Evolutionary conservation across 2,888 invertebrate species (phyloP).

Genomic region (Sinopyrophorus schimmeli): DNA sequence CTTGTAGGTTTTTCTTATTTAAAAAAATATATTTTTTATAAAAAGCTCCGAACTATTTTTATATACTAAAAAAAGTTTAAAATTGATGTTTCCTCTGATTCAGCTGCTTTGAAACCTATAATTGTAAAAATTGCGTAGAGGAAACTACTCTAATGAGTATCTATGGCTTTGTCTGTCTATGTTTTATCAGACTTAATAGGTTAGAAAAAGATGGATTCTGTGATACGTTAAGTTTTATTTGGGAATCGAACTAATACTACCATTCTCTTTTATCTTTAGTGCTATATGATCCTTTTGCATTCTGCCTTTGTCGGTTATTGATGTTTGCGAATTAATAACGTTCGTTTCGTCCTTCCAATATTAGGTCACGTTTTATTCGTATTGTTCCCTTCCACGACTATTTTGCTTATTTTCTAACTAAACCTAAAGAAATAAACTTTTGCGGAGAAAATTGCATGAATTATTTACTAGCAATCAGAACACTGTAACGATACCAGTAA

Average conservation of each 20-base stretch:
- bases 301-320: slow-evolving; percentile 38
- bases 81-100: slow-evolving; percentile 28
- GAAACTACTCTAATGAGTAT: slow-evolving; percentile 30
- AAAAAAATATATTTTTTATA: no score
- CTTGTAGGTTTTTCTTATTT: no score
- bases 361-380: slow-evolving; percentile 34
- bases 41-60: not conserved
- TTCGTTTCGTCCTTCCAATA: slow-evolving; percentile 27
- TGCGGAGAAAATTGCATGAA: no score
- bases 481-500: no score
- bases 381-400: slow-evolving; percentile 31
- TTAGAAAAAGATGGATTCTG: slow-evolving; percentile 14
- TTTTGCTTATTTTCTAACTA: no score
- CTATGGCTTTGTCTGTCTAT: no score
- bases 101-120: slow-evolving; percentile 25
- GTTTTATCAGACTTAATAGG: no score
- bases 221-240: slow-evolving; percentile 21
- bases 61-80: slow-evolving; percentile 6
- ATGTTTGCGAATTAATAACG: slow-evolving; percentile 40
- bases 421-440: no score
- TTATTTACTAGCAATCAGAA: no score
- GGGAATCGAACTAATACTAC: slow-evolving; percentile 33
- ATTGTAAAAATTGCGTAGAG: no score
- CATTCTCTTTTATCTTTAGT: slow-evolving; percentile 34
- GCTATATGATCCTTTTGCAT: slow-evolving; percentile 37